Evolutionary conservation across 2,888 invertebrate species (phyloP).

Genomic region (Hypomecis atomaria): DNA sequence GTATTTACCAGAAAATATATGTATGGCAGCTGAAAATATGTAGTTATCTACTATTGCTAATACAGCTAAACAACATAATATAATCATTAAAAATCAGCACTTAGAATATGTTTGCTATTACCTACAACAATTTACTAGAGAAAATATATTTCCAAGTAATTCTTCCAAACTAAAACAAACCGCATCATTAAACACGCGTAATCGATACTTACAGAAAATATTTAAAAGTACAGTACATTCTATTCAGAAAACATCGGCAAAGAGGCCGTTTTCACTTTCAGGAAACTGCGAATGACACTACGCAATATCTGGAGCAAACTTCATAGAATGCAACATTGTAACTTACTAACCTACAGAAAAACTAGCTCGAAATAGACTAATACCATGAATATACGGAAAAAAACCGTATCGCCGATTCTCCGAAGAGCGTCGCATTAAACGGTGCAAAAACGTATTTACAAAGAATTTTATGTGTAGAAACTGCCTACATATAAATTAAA

Average conservation of each 20-base stretch:
- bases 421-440: constrained; percentile 32
- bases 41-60: too few relatives aligned
- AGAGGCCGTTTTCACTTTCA: constrained; percentile 11
- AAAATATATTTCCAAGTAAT: too few relatives aligned
- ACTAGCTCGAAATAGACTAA: constrained; percentile 15
- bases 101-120: too few relatives aligned
- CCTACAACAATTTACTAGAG: too few relatives aligned
- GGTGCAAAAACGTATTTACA: constrained; percentile 35
- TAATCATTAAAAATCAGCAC: too few relatives aligned
- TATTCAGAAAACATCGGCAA: not conserved
- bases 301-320: constrained; percentile 6
- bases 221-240: not conserved
- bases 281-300: constrained; percentile 3
- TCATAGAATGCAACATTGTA: constrained; percentile 14
- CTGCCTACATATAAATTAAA: constrained; percentile 44
- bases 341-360: constrained; percentile 34
- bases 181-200: too few relatives aligned
- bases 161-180: too few relatives aligned
- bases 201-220: too few relatives aligned
- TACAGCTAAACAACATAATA: too few relatives aligned
- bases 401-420: constrained; percentile 24
- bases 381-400: constrained; percentile 31
- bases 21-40: too few relatives aligned
- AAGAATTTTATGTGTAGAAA: constrained; percentile 38
- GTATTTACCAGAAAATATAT: too few relatives aligned